Conservation (phyloP, 37 sponge, comb jelly and placozoan genomes). For the Geodia barretti region DNA sequence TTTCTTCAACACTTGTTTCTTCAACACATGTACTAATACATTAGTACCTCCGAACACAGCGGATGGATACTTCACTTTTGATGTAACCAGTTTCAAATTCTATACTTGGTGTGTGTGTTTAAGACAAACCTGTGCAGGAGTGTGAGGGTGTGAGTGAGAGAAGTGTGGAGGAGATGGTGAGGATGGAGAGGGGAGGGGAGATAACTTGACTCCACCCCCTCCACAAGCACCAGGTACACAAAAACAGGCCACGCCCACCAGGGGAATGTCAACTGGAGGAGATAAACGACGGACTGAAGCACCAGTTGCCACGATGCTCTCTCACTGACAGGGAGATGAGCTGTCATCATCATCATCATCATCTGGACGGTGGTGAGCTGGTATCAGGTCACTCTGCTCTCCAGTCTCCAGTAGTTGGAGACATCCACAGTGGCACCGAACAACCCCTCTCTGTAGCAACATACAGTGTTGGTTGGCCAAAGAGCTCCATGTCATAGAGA, state of each 20-base stretch:
- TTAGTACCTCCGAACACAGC: too few relatives aligned
- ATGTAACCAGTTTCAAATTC: too few relatives aligned
- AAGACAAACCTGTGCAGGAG: slow-evolving; percentile 28
- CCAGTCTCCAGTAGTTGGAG: slow-evolving; percentile 23
- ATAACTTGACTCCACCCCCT: slow-evolving; percentile 13
- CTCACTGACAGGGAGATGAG: too few relatives aligned
- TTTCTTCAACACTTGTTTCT: background rate
- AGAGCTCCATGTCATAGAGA: too few relatives aligned
- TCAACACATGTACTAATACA: background rate
- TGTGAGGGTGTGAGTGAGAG: slow-evolving; percentile 11
- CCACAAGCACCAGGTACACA: slow-evolving; percentile 42
- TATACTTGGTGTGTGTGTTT: background rate
- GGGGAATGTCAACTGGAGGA: background rate
- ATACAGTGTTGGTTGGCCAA: too few relatives aligned
- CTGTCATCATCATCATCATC: too few relatives aligned
- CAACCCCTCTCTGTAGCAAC: slow-evolving; percentile 8
- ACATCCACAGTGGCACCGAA: slow-evolving; percentile 39
- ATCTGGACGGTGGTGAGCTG: background rate
- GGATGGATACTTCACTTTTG: too few relatives aligned
- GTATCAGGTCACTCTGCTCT: background rate
- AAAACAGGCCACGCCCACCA: slow-evolving; percentile 34
- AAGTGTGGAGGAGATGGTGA: slow-evolving; percentile 10
- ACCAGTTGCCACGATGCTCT: too few relatives aligned
- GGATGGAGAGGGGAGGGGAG: slow-evolving; percentile 29
- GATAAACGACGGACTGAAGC: background rate